Evolutionary conservation across 2,888 invertebrate genomes (phyloP), one percentile per base, ranked within the genome.

Genomic region (Anagyrus pseudococci): DNA sequence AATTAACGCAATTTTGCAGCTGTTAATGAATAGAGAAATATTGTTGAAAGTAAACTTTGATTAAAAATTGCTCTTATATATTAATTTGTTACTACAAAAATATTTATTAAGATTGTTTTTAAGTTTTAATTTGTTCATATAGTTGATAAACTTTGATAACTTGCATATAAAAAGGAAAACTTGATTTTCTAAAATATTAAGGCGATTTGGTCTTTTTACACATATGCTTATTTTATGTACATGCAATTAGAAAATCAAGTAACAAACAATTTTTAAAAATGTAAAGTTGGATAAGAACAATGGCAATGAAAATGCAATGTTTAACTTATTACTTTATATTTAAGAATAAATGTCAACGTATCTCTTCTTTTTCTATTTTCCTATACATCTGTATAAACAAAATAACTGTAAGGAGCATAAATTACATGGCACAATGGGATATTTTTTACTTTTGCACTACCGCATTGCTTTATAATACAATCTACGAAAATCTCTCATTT

Each of bases 361-460:
- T 25, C 23, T 43, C 15, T 29, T 47, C 26, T 15, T 8, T 41
- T 17, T 25, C n/a, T 47, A 23, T 48, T 43, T 46, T 1, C 33
- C 54, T 43, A 40, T 13, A 43, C 22, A 25, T 37, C 20, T 49
- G 22, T 25, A 48, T 54, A 40, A 49, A 49, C 29, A 19, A 13
- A 29, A 44, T 54, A 20, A 41, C 53, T 54, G n/a, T 25, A 54
- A 58, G 13, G 52, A 58, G n/a, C 58, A 58, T 66, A 62, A 62
- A 58, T 62, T 62, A 62, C 55, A 66, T 66, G 65, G 65, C 65
- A 66, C 65, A 61, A 53, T 48, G 49, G 54, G 52, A 26, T 58
- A 58, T 62, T 43, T 54, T 25, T 58, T 44, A 48, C 53, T 46
- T 41, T 52, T 58, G 50, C 58, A 48, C 53, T 46, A 33, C 48